Evolutionary conservation across 23 tunicate genomes (phyloP), one percentile per base, ranked within the genome.

Genomic region (Styela clava): DNA sequence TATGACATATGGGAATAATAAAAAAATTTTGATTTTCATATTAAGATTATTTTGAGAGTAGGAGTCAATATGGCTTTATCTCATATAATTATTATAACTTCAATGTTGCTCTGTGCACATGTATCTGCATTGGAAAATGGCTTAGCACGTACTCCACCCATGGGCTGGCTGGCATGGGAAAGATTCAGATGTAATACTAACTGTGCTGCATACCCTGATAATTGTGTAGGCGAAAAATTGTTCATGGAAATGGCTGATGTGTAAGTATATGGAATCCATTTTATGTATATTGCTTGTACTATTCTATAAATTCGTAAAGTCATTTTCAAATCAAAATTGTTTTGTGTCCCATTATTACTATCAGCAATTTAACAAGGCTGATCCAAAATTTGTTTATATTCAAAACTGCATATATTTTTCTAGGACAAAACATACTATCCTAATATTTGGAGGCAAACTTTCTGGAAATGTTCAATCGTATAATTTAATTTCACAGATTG

Each of bases 101-200:
- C n/a, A n/a, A n/a, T 44, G 12, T 12, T 44, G 56, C 56, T 44
- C 12, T 44, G 56, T 44, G 56, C 9, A 44, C 7, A 44, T 44
- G 56, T 44, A 44, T 44, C 7, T 44, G 7, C 56, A 44, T 24
- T 87, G 79, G 81, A 93, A 62, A 93, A 93, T 88, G 98, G 98
- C 16, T 69, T 93, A 19, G 98, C 94, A 31, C 37, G 86, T 68
- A 88, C 89, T 3, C 98, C 98, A 27, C 98, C 98, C 16, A 93
- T 93, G 98, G 98, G 98, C 1, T 94, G 98, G 98, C 62, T 94
- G 56, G 91, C 95, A 31, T 94, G 98, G 98, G 98, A 94, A 82
- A 85, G 98, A 69, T 94, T 89, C 65, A 77, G 95, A 7, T 94
- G 98, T 74, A 76, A 77, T 19, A 89, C 91, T 3, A 95, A 94